Conservation (phyloP, 2,888 invertebrate genomes). For the Netelia virgata region DNA sequence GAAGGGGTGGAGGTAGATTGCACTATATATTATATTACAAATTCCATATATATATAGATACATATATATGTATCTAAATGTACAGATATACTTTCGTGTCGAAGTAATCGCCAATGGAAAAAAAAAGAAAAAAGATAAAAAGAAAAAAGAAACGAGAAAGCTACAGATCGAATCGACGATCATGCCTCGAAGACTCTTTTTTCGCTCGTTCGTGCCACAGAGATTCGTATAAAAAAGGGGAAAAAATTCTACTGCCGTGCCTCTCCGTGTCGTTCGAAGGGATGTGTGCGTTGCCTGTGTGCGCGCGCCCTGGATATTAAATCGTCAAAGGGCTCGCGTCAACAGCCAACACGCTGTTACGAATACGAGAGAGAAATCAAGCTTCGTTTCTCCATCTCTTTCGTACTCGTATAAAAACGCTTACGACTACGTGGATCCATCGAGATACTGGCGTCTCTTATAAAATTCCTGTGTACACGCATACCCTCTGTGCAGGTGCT, state of each 20-base stretch:
- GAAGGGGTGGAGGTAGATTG: not conserved
- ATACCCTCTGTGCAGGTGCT: too few species aligned
- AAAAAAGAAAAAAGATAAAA: too few species aligned
- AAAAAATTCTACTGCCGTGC: not conserved
- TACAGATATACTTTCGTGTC: slow-evolving; percentile 6
- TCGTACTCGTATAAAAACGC: slow-evolving; percentile 4
- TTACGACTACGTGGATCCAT: not conserved
- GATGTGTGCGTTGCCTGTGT: not conserved
- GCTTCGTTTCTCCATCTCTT: slow-evolving; percentile 1
- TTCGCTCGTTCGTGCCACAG: not conserved
- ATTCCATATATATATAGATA: not conserved
- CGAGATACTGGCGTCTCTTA: too few species aligned
- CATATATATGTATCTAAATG: slow-evolving; percentile 9
- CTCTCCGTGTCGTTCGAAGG: not conserved
- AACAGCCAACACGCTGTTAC: slow-evolving; percentile 17
- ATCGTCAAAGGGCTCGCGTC: slow-evolving; percentile 31
- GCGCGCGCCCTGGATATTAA: slow-evolving; percentile 4
- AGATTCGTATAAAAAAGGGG: not conserved
- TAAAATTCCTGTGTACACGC: too few species aligned
- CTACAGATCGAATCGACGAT: slow-evolving; percentile 49
- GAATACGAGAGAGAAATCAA: slow-evolving; percentile 23
- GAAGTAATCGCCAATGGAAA: not conserved
- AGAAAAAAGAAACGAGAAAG: slow-evolving; percentile 49
- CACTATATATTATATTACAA: slow-evolving; percentile 10
- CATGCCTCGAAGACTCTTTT: slow-evolving; percentile 32